Base-by-base conservation (phyloP, 2,888 invertebrate species). In the Urechis unicinctus region DNA sequence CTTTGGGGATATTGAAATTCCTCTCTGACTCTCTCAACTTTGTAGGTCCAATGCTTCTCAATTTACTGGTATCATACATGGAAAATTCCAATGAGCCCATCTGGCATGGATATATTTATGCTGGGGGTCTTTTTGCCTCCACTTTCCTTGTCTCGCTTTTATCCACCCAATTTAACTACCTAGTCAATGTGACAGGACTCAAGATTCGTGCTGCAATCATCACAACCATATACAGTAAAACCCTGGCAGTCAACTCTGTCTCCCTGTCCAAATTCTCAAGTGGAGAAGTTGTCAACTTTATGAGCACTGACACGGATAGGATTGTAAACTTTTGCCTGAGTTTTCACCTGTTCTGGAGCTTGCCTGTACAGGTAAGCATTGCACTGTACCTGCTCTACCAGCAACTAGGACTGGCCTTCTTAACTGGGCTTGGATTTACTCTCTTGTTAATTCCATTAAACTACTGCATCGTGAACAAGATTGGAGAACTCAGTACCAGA, bases 291-390 rank as follows among this genome's bases (percentile, higher is more conserved):
- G 85, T 95, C 1, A 97, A 97, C 79, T 89, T 92, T 66, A 93
- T 97, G 89, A 95, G 94, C 30, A 93, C 93, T 0, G 97, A 98
- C 75, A 88, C 90, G 0, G 94, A 96, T 75, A 84, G 96, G 65
- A 90, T 97, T 64, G 89, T 94, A 0, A 95, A 95, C 78, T 90
- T 95, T 25, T 94, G 93, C 78, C 88, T 91, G 2, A 94, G 93
- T 79, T 95, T 98, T 75, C 97, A 97, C 80, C 87, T 91, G 3
- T 83, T 95, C 65, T 97, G 97, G 96, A 95, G 94, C 78, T 88
- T 96, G 72, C 96, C 96, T 4, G 83, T 95, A 69, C 91, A 90
- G 83, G 57, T 77, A n/a, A 69, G 58, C 5, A 68, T 76, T 3
- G 70, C 73, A 3, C 60, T 75, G 51, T 74, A 68, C 58, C 55